These are phyloP conservation scores for Dasypolia templi DNA, from an alignment of 2,888 invertebrate genomes.

Conservation along the genomic window DNA sequence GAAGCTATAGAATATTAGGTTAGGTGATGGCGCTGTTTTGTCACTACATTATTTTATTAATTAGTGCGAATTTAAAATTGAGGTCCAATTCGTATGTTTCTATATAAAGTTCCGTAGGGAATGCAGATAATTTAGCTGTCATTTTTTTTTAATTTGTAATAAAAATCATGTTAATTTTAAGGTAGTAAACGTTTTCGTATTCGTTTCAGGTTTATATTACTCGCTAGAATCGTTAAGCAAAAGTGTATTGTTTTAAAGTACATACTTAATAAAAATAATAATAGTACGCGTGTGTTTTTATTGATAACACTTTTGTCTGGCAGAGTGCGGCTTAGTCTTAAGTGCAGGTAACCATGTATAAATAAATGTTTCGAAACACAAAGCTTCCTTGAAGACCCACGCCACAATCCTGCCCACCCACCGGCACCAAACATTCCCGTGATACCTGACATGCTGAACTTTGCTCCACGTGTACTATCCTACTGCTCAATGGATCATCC, in stretches of 20 bases:
- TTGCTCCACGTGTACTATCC: conserved; percentile 88
- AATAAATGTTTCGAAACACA: conserved; percentile 74
- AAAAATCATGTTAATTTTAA: conserved; percentile 88
- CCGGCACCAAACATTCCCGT: conserved; percentile 85
- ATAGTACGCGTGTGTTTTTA: conserved; percentile 76
- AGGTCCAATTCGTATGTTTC: conserved; percentile 89
- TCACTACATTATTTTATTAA: conserved; percentile 79
- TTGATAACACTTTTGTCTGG: conserved; percentile 57
- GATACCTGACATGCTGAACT: conserved; percentile 86
- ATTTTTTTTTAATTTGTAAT: conserved; percentile 83
- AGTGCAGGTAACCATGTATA: conserved; percentile 77
- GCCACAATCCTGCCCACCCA: conserved; percentile 87
- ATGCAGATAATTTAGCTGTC: conserved; percentile 73
- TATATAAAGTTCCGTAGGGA: conserved; percentile 83
- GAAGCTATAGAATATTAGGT: conserved; percentile 69
- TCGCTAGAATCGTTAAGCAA: conserved; percentile 89
- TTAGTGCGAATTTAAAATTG: conserved; percentile 88
- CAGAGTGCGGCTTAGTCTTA: conserved; percentile 67
- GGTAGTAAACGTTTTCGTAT: conserved; percentile 84
- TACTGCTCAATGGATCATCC: conserved; percentile 89
- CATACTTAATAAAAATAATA: conserved; percentile 87
- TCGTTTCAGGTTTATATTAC: conserved; percentile 87
- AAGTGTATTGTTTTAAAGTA: conserved; percentile 88
- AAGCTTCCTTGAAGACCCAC: conserved; percentile 88
- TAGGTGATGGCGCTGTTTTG: conserved; percentile 68